phyloP scores from a whole-genome alignment of 2,888 invertebrate species.

The Andrena bucephala region DNA sequence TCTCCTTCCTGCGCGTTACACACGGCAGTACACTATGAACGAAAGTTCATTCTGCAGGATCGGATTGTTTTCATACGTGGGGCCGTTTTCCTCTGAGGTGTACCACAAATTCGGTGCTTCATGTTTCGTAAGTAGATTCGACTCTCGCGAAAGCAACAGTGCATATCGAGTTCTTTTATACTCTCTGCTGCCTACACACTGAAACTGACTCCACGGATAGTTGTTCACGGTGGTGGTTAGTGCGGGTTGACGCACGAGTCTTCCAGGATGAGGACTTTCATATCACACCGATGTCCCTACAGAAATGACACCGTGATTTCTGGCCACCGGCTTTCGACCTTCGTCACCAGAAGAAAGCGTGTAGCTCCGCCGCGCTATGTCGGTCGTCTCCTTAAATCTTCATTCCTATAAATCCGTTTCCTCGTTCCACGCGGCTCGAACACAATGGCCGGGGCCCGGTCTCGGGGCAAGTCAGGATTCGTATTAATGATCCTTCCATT shows the following conservation, averaged over 20 bases:
- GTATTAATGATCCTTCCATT: conserved; percentile 79
- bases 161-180: too few relatives aligned
- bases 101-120: too few relatives aligned
- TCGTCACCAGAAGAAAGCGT: conserved; percentile 7
- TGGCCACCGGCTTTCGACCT: not conserved
- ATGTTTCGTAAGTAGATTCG: too few relatives aligned
- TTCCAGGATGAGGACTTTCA: not conserved
- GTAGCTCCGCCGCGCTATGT: conserved; percentile 13
- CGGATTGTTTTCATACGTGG: too few relatives aligned
- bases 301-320: conserved; percentile 4
- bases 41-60: too few relatives aligned
- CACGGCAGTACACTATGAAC: not conserved
- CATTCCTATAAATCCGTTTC: conserved; percentile 73
- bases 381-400: conserved; percentile 69
- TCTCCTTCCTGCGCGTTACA: not conserved
- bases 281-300: not conserved
- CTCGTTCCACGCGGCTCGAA: conserved; percentile 60
- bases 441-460: conserved; percentile 68
- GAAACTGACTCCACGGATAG: too few relatives aligned
- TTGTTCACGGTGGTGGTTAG: too few relatives aligned
- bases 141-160: too few relatives aligned
- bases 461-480: conserved; percentile 70
- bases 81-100: too few relatives aligned
- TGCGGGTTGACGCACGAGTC: not conserved
- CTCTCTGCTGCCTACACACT: too few relatives aligned